Percentiles rank a stretch among this genome's conserved stretches.
These are phyloP conservation scores for Potamilus streckersoni DNA, from an alignment of 1,140 invertebrate species.

Conservation along the genomic window DNA sequence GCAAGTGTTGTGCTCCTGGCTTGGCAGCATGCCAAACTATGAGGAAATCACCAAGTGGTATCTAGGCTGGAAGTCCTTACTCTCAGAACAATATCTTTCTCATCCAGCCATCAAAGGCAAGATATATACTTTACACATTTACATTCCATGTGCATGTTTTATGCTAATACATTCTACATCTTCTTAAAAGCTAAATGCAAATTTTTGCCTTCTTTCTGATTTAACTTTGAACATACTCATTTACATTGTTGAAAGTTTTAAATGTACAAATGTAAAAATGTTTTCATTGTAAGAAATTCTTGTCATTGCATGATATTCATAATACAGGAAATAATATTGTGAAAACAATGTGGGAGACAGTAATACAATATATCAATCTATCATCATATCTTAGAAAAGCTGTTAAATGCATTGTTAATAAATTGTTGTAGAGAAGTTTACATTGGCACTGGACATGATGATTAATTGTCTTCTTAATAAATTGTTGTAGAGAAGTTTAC, in stretches of 20 bases:
- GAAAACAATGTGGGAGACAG: background rate
- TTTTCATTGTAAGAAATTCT: background rate
- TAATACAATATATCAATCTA: background rate
- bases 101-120: slow-evolving; percentile 80
- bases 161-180: background rate
- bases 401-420: slow-evolving; percentile 55
- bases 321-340: background rate
- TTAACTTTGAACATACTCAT: too few species aligned
- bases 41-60: slow-evolving; percentile 90
- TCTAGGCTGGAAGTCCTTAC: slow-evolving; percentile 85
- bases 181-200: too few species aligned
- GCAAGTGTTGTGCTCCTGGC: slow-evolving; percentile 81
- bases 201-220: too few species aligned
- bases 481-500: background rate
- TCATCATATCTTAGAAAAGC: background rate
- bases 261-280: background rate
- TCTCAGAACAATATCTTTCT: slow-evolving; percentile 76
- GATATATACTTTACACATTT: background rate
- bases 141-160: background rate
- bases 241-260: too few species aligned
- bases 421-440: background rate
- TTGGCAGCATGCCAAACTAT: slow-evolving; percentile 79
- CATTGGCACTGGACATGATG: slow-evolving; percentile 4
- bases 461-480: slow-evolving; percentile 54
- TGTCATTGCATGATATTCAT: background rate